A percentile compares a stretch with the other conserved stretches of the same genome.
phyloP scores from a whole-genome alignment of 30 jellyfish, hydroid and myxozoan genomes.

The Catostylus mosaicus region DNA sequence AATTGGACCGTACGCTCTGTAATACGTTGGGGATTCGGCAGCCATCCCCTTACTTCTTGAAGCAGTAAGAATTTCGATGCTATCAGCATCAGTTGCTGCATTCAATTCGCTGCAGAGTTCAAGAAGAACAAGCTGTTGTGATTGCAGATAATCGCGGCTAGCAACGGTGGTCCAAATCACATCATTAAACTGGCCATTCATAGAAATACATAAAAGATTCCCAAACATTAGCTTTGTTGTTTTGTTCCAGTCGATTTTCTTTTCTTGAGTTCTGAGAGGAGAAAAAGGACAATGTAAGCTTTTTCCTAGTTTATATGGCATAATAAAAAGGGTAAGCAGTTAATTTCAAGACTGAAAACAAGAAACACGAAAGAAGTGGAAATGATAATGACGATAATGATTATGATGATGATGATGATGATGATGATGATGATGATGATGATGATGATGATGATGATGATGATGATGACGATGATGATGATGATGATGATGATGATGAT shows the following conservation, averaged over 20 bases:
- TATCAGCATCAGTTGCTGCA: slow-evolving; percentile 34
- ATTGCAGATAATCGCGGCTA: slow-evolving; percentile 43
- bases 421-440: background rate
- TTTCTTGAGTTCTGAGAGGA: slow-evolving; percentile 6
- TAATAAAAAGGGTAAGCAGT: too few species aligned
- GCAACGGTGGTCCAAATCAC: slow-evolving; percentile 76
- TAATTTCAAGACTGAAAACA: too few species aligned
- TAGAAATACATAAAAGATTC: slow-evolving; percentile 65
- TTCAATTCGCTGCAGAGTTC: slow-evolving; percentile 52
- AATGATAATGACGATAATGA: too few species aligned
- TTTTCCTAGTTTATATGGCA: too few species aligned
- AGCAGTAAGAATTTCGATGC: slow-evolving; percentile 3
- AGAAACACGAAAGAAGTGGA: too few species aligned
- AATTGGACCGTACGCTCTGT: slow-evolving; percentile 67
- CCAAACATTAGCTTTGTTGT: slow-evolving; percentile 67
- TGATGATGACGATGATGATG: background rate
- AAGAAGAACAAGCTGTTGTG: slow-evolving; percentile 38
- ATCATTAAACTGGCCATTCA: slow-evolving; percentile 38
- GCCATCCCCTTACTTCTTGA: slow-evolving; percentile 40
- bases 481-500: background rate
- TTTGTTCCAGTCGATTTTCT: slow-evolving; percentile 57
- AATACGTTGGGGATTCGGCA: slow-evolving; percentile 83
- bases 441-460: background rate
- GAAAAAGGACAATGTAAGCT: background rate
- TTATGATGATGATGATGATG: too few species aligned